Evolutionary conservation across 2,797 vertebrate genomes (phyloP), one percentile per base, ranked within the genome.

Genomic region (Xiphorhynchus erythropygius): DNA sequence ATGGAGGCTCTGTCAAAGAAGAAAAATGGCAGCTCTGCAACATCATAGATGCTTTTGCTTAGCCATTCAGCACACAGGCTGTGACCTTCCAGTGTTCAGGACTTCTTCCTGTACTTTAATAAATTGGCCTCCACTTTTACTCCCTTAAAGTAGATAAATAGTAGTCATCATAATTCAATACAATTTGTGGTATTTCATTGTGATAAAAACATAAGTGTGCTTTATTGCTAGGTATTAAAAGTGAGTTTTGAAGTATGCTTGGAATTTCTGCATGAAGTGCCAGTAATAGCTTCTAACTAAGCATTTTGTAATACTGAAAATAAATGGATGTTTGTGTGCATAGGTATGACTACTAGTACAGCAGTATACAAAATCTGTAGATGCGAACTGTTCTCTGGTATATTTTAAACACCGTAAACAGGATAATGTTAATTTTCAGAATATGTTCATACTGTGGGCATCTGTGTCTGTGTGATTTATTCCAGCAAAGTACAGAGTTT

Each of bases 1-100:
- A 99, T 99, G 99, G 99, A 99, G 98, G 98, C 98, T 99, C 99
- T 99, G 99, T 99, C 99, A 99, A 98, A 97, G 97, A 99, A 99
- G 99, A 99, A 98, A 99, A 99, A 99, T 99, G 98, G 98, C 98
- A 99, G 98, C 97, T 98, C 97, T 96, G 98, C 98, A 98, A 96
- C 97, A 97, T 97, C 97, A 84, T 97, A 97, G 98, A 97, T 98
- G 97, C 97, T 98, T 98, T 97, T 98, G 96, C 98, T 97, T 75
- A 98, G 97, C 98, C 97, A 97, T 98, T 97, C 93, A 94, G 97
- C 98, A 96, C 96, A 97, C 94, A 96, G 97, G 93, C 97, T 97
- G 96, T 99, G 99, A 99, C 98, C 98, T 99, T 99, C 98, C 97
- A 95, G 93, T 79, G 92, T 98, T 98, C 96, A 94, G 84, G 97